Evolutionary conservation across 2,113 vertebrate genomes (phyloP).

Genomic region (Plectropomus leopardus): DNA sequence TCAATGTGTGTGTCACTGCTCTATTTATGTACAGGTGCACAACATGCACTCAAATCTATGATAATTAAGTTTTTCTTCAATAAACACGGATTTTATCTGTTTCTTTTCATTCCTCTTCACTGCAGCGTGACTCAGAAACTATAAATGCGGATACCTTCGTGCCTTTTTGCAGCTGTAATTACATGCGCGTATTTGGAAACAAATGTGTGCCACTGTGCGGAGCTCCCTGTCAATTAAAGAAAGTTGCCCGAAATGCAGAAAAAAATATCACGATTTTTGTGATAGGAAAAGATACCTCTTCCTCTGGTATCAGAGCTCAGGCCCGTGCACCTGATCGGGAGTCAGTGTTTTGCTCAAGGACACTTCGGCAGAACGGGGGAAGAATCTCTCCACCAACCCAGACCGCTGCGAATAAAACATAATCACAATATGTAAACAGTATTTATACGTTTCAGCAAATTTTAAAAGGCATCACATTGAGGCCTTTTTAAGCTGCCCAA

Average conservation of each 20-base stretch:
- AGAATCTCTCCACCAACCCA: background rate
- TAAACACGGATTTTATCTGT: slow-evolving; percentile 24
- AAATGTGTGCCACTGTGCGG: background rate
- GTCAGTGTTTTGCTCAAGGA: slow-evolving; percentile 20
- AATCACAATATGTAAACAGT: background rate
- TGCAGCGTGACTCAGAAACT: background rate
- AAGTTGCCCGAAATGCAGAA: slow-evolving; percentile 2
- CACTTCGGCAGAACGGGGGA: slow-evolving; percentile 8
- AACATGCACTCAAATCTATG: background rate
- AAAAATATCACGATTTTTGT: too few relatives aligned
- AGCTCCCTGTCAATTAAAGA: background rate
- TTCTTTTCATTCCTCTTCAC: slow-evolving; percentile 11
- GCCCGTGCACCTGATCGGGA: background rate
- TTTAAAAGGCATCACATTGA: background rate
- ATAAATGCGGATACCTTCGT: background rate
- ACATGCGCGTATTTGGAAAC: slow-evolving; percentile 22
- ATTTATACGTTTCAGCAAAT: background rate
- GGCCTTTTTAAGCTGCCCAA: slow-evolving; percentile 9
- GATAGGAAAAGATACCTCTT: background rate
- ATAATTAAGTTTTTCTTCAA: slow-evolving; percentile 1
- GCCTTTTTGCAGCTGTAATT: background rate
- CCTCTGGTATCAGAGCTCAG: slow-evolving; percentile 16
- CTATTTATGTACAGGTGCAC: background rate
- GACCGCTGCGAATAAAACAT: background rate
- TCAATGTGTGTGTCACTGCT: background rate